A percentile compares a stretch with the other conserved stretches of the same genome.
Conservation (phyloP, 2,888 invertebrate species). For the Apotomis capreana region DNA sequence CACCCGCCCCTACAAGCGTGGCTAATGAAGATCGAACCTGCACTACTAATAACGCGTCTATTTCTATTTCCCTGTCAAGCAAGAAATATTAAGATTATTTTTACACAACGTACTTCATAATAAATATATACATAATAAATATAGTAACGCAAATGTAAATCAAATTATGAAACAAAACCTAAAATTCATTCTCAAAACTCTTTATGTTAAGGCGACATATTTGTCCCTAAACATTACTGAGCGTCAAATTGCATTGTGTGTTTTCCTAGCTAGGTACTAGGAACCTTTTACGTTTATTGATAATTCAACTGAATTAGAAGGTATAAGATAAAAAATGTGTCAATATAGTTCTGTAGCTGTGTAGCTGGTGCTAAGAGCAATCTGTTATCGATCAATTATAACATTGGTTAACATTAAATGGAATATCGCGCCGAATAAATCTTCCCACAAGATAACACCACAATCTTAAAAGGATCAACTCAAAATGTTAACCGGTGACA, state of each 20-base stretch:
- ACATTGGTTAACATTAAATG: conserved; percentile 41
- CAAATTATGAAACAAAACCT: too few relatives aligned
- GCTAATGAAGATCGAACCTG: conserved; percentile 43
- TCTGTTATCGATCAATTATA: conserved; percentile 30
- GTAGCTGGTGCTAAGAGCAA: not conserved
- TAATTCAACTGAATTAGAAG: too few relatives aligned
- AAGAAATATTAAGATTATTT: not conserved
- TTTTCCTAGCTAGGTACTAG: too few relatives aligned
- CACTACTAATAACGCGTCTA: conserved; percentile 24
- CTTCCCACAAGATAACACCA: conserved; percentile 44
- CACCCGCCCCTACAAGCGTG: conserved; percentile 59
- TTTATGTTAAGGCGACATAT: too few relatives aligned
- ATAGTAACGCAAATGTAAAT: too few relatives aligned
- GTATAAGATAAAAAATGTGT: too few relatives aligned
- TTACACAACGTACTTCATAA: not conserved
- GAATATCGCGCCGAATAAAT: conserved; percentile 44
- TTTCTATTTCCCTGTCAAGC: conserved; percentile 11
- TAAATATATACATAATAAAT: too few relatives aligned
- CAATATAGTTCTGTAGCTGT: too few relatives aligned
- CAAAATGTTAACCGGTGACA: conserved; percentile 48
- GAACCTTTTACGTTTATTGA: too few relatives aligned
- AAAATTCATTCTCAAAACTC: too few relatives aligned
- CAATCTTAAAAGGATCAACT: conserved; percentile 58
- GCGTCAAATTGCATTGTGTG: too few relatives aligned
- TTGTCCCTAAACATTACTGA: too few relatives aligned